Percentiles rank a stretch among this genome's conserved stretches.
Conservation (phyloP, 2,113 vertebrate genomes). For the Sebastes fasciatus region DNA sequence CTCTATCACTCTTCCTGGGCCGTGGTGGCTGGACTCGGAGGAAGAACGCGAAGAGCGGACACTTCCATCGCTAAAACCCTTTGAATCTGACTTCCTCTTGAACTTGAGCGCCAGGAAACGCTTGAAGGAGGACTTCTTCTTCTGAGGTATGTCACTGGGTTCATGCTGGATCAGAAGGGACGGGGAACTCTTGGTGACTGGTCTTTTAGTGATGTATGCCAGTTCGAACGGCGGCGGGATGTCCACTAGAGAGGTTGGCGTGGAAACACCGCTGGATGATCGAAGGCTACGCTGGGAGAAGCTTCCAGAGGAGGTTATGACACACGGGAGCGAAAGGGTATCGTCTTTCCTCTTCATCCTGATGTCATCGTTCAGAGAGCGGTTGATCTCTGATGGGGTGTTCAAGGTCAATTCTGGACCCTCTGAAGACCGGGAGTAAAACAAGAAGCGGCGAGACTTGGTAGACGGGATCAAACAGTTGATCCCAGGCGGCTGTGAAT, state of each 20-base stretch:
- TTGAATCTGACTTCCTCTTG: slow-evolving; percentile 91
- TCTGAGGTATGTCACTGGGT: slow-evolving; percentile 88
- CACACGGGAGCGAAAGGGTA: slow-evolving; percentile 89
- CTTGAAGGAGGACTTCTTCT: slow-evolving; percentile 98
- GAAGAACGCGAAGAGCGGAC: slow-evolving; percentile 93
- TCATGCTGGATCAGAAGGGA: slow-evolving; percentile 92
- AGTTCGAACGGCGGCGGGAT: slow-evolving; percentile 98
- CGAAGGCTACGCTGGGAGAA: slow-evolving; percentile 91
- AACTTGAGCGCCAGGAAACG: slow-evolving; percentile 94
- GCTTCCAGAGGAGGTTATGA: slow-evolving; percentile 92
- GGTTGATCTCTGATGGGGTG: slow-evolving; percentile 81
- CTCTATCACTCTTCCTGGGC: slow-evolving; percentile 89
- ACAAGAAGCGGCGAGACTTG: slow-evolving; percentile 89
- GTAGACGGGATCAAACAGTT: slow-evolving; percentile 79
- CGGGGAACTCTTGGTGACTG: slow-evolving; percentile 96
- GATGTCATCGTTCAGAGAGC: slow-evolving; percentile 76
- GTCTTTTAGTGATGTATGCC: slow-evolving; percentile 95
- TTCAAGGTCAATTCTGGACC: slow-evolving; percentile 86
- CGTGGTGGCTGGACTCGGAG: slow-evolving; percentile 96
- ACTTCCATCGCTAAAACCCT: slow-evolving; percentile 88
- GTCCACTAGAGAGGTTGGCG: slow-evolving; percentile 90
- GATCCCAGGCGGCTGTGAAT: slow-evolving; percentile 79
- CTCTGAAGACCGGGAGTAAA: slow-evolving; percentile 91
- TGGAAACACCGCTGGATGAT: slow-evolving; percentile 89
- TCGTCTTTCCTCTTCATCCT: slow-evolving; percentile 89